phyloP scores from a whole-genome alignment of 2,888 invertebrate genomes.

The Plusia festucae region DNA sequence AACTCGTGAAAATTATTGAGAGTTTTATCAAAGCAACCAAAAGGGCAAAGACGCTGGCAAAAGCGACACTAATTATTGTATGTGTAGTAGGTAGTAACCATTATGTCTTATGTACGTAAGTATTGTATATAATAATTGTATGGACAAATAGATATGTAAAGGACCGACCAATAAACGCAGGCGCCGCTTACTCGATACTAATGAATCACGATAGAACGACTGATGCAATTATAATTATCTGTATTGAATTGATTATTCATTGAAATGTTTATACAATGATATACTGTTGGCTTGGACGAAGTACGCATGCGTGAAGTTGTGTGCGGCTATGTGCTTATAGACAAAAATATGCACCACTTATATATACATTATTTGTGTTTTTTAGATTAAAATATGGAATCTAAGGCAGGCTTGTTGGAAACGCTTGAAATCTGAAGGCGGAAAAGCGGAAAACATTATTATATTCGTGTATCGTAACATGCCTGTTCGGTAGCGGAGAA shows the following conservation, averaged over 20 bases:
- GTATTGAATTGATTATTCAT: constrained; percentile 50
- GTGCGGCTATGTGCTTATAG: not conserved
- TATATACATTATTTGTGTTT: no score
- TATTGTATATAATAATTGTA: constrained; percentile 17
- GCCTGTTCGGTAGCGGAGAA: no score
- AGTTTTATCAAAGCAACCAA: no score
- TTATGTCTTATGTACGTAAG: constrained; percentile 9
- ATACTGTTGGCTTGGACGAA: constrained; percentile 10
- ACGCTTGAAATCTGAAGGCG: no score
- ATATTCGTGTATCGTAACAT: no score
- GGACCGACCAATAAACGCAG: constrained; percentile 33
- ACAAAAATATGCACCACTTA: not conserved
- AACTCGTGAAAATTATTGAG: no score
- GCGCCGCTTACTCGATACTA: constrained; percentile 47
- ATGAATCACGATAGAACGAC: constrained; percentile 53
- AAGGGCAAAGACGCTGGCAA: not conserved
- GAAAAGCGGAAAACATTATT: no score
- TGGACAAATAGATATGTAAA: constrained; percentile 29
- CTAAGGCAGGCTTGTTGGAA: no score
- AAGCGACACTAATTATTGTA: not conserved
- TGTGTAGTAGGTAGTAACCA: not conserved
- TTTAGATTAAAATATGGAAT: no score
- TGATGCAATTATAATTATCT: constrained; percentile 55
- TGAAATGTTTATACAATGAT: constrained; percentile 27
- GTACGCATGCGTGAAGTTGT: not conserved